These are phyloP conservation scores for Corticium candelabrum DNA, from an alignment of 37 sponge, comb jelly and placozoan species.

Conservation along the genomic window DNA sequence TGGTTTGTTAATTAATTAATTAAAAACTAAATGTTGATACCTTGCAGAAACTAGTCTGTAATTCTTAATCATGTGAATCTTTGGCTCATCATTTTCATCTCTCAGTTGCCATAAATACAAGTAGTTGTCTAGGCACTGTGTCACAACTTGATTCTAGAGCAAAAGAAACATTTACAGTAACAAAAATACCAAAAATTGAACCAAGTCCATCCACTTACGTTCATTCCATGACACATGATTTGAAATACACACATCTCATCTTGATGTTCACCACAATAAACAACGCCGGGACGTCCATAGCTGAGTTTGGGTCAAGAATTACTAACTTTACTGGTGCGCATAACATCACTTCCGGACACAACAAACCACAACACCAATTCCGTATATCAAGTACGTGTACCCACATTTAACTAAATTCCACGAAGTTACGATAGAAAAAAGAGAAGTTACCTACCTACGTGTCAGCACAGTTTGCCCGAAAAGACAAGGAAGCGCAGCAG, in stretches of 20 bases:
- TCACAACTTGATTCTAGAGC: background rate
- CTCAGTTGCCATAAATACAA: background rate
- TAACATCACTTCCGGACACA: no score
- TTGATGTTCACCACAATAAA: background rate
- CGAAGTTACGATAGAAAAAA: no score
- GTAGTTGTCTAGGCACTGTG: background rate
- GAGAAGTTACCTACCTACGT: no score
- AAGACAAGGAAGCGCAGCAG: no score
- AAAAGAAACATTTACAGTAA: background rate
- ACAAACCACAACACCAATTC: no score
- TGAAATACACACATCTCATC: background rate
- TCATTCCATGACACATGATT: background rate
- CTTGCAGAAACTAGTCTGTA: background rate
- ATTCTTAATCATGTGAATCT: background rate
- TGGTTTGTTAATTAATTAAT: no score
- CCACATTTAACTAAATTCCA: no score
- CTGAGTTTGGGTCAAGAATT: no score
- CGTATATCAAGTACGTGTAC: no score
- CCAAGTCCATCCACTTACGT: background rate
- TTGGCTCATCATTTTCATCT: background rate
- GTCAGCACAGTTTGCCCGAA: no score
- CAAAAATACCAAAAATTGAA: background rate
- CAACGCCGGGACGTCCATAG: background rate
- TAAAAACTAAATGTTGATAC: no score
- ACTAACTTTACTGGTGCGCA: no score